phyloP scores from a whole-genome alignment of 2,888 invertebrate species.

The Erannis defoliaria region DNA sequence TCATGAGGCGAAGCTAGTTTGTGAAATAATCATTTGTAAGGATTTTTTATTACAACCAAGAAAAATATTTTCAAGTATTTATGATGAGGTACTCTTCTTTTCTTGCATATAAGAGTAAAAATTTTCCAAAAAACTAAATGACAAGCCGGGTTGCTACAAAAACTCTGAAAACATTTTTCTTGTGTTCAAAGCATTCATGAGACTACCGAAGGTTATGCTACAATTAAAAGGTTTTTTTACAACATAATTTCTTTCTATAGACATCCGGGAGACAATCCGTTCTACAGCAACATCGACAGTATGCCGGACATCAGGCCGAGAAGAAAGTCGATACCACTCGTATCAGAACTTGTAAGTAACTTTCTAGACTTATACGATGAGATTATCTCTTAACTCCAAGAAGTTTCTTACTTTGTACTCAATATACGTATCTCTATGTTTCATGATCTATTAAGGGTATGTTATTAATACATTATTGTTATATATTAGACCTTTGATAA shows the following conservation, averaged over 20 bases:
- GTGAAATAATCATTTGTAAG: too few relatives aligned
- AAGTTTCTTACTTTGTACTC: constrained; percentile 72
- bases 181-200: too few relatives aligned
- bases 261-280: constrained; percentile 98
- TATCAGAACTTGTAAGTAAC: constrained; percentile 98
- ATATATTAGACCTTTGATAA: neutral
- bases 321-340: constrained; percentile 98
- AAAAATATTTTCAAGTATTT: too few relatives aligned
- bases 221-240: neutral
- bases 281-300: constrained; percentile 99
- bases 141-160: too few relatives aligned
- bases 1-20: too few relatives aligned
- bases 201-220: too few relatives aligned
- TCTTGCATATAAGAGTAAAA: too few relatives aligned
- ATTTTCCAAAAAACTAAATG: too few relatives aligned
- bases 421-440: constrained; percentile 49
- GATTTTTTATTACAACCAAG: too few relatives aligned
- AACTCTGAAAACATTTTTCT: too few relatives aligned
- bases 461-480: neutral
- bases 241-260: constrained; percentile 71
- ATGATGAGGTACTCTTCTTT: too few relatives aligned
- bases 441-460: constrained; percentile 35
- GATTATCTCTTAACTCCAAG: constrained; percentile 52
- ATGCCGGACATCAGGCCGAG: constrained; percentile 99
- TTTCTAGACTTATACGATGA: constrained; percentile 44